Evolutionary conservation across 2,113 vertebrate species (phyloP), one percentile per base, ranked within the genome.

Genomic region (Tyto alba): DNA sequence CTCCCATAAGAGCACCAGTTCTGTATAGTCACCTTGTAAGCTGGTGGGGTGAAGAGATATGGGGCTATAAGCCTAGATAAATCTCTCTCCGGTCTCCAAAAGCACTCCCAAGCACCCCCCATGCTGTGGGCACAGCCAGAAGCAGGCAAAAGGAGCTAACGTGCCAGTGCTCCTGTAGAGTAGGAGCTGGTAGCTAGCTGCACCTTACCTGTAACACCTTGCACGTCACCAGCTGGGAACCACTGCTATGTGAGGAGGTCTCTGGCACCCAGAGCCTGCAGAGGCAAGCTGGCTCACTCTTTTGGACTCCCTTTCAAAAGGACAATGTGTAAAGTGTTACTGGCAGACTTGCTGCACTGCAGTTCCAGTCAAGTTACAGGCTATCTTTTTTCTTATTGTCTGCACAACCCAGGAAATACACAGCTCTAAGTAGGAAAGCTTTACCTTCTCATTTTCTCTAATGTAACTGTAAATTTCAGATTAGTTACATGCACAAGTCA

Each of bases 311-410:
- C 64, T 83, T 48, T 84, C 43, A 13, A 71, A 63, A 92, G 79
- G 86, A 77, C 36, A 9, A 75, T 8, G n/a, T 88, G 82, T 68
- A 11, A 93, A 88, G 75, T 32, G 64, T 66, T 59, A 45, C 83
- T 93, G 92, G 87, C 93, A 93, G 95, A 43, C 86, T 85, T 82
- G 89, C 95, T 96, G 94, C 95, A 96, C 88, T 93, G 94, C 93
- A 96, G 88, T 21, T 89, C 80, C 86, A 89, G 52, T 71, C 71
- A 63, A 80, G 59, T 47, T 59, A 59, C 64, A 41, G 34, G 48
- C 38, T 77, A 50, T 36, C 38, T 60, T 75, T 79, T 32, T 56
- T 55, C 60, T 77, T 52, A 43, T 6, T 67, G 56, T 45, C 67
- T 47, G 63, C 27, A 82, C 75, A 89, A 20, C 19, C 50, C 64